phyloP scores from a whole-genome alignment of 2,888 invertebrate genomes.

The Drosophila leonis region DNA sequence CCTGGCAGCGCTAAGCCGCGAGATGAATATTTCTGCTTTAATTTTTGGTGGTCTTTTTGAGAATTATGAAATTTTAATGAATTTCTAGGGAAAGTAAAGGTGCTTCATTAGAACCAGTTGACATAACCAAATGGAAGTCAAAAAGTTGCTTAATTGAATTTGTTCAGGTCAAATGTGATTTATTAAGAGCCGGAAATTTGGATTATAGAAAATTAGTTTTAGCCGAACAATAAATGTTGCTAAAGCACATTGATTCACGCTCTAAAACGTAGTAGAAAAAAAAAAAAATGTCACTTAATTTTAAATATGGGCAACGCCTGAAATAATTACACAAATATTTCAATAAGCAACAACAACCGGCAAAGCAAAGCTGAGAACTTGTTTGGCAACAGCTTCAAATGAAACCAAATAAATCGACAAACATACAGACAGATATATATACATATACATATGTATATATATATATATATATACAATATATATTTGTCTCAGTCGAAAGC shows the following conservation, averaged over 20 bases:
- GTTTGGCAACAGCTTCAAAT: constrained; percentile 37
- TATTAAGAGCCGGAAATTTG: background rate
- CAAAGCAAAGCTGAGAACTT: constrained; percentile 25
- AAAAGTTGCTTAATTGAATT: background rate
- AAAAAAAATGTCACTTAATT: constrained; percentile 13
- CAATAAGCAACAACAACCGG: background rate
- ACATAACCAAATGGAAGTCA: background rate
- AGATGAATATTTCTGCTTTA: constrained; percentile 1
- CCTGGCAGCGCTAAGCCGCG: constrained; percentile 39
- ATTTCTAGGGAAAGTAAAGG: constrained; percentile 42
- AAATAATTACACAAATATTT: constrained; percentile 19
- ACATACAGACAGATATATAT: background rate
- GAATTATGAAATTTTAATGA: constrained; percentile 53
- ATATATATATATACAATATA: background rate
- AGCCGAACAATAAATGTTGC: background rate
- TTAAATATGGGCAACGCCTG: constrained; percentile 13
- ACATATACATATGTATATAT: background rate
- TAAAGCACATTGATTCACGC: background rate
- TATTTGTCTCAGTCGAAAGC: constrained; percentile 38
- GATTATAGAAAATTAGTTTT: background rate
- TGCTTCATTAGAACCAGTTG: constrained; percentile 1
- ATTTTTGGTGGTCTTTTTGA: constrained; percentile 28
- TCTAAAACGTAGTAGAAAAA: background rate
- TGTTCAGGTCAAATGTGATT: background rate
- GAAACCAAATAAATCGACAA: constrained; percentile 10